Conservation (phyloP, 1,140 invertebrate species). For the Drosophila bipectinata region DNA sequence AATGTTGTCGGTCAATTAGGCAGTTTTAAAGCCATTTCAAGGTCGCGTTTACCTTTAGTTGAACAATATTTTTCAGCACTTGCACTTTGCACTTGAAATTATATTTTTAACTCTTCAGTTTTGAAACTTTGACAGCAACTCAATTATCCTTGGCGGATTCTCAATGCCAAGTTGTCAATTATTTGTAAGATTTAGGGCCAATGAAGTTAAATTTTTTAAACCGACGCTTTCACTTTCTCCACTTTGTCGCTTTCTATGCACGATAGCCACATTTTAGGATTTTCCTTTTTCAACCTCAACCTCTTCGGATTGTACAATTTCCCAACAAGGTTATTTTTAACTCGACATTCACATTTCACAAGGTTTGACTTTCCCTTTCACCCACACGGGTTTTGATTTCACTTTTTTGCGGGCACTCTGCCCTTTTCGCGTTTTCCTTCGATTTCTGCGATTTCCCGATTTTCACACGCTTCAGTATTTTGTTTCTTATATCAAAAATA, state of each 20-base stretch:
- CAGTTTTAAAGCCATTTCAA: constrained; percentile 29
- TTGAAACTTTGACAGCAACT: neutral
- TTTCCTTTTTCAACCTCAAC: neutral
- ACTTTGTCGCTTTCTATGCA: constrained; percentile 18
- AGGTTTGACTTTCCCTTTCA: constrained; percentile 37
- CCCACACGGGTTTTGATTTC: constrained; percentile 32
- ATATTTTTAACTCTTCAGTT: neutral
- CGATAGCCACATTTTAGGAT: constrained; percentile 25
- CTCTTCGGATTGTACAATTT: constrained; percentile 45
- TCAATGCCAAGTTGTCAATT: constrained; percentile 46
- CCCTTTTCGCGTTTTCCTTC: constrained; percentile 11
- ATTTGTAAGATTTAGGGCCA: constrained; percentile 31
- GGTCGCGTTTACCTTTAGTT: constrained; percentile 29
- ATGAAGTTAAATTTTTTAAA: constrained; percentile 32
- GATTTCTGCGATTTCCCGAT: constrained; percentile 23
- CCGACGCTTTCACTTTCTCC: constrained; percentile 15
- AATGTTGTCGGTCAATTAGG: constrained; percentile 25
- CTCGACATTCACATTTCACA: constrained; percentile 52
- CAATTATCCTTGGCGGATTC: constrained; percentile 36
- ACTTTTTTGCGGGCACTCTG: constrained; percentile 13
- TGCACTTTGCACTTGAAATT: neutral
- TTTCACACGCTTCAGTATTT: constrained; percentile 2
- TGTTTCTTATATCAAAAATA: neutral
- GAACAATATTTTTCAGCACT: constrained; percentile 1
- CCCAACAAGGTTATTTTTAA: constrained; percentile 60